Conservation (phyloP, 2,888 invertebrate genomes). For the Ametastegia equiseti region DNA sequence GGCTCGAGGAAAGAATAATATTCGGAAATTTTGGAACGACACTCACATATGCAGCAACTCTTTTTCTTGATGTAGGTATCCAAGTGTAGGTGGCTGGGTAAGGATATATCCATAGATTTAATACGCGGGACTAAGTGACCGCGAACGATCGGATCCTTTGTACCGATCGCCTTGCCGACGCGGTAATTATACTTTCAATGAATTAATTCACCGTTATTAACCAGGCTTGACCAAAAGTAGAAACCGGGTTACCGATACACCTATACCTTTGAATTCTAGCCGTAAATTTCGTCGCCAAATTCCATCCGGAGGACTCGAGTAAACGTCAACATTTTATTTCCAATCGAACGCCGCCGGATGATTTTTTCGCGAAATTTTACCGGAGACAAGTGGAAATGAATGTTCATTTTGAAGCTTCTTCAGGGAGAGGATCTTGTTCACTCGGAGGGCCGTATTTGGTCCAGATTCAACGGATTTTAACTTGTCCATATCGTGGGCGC, state of each 20-base stretch:
- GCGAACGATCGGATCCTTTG: background rate
- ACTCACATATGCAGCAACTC: background rate
- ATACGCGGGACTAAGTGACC: background rate
- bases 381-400: background rate
- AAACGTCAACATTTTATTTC: too few species aligned
- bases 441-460: constrained; percentile 57
- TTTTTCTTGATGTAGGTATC: background rate
- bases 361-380: background rate
- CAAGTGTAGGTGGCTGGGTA: background rate
- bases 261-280: background rate
- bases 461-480: constrained; percentile 63
- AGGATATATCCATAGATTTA: background rate
- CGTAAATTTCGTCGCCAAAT: background rate
- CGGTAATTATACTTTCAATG: background rate
- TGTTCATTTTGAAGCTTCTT: background rate
- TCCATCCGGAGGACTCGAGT: background rate
- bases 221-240: background rate
- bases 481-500: constrained; percentile 58
- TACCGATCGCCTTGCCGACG: background rate
- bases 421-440: constrained; percentile 55
- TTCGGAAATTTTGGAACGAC: background rate
- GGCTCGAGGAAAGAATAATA: constrained; percentile 11
- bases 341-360: too few species aligned
- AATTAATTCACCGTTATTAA: background rate
- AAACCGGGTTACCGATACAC: background rate